A percentile compares a stretch with the other conserved stretches of the same genome.
These are phyloP conservation scores for Lipotes vexillifer DNA, from an alignment of 2,113 vertebrate species.

Conservation along the genomic window DNA sequence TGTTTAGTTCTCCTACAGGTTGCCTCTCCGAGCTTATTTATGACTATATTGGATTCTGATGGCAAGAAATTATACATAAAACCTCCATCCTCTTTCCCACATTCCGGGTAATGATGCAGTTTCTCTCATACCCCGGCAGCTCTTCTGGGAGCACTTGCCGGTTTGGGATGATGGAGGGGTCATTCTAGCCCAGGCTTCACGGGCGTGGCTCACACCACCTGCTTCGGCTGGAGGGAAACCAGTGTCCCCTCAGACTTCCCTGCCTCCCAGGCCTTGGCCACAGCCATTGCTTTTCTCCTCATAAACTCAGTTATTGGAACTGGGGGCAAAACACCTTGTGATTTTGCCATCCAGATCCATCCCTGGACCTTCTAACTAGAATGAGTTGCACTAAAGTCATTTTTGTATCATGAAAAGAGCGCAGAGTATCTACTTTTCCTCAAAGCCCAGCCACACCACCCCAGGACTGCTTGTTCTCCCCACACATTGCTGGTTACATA, in stretches of 20 bases:
- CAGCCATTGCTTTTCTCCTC: neutral
- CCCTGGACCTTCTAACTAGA: too few species aligned
- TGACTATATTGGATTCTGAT: neutral
- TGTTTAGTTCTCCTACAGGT: neutral
- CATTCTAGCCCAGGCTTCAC: fast-evolving
- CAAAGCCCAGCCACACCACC: neutral
- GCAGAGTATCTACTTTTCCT: neutral
- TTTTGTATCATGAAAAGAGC: neutral
- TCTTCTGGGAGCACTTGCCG: neutral
- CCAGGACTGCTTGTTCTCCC: neutral
- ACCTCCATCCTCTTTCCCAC: neutral
- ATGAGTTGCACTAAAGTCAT: neutral
- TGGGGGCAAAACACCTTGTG: neutral
- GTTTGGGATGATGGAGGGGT: neutral
- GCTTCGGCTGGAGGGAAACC: neutral
- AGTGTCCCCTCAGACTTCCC: neutral
- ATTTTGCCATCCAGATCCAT: neutral
- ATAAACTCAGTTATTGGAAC: neutral
- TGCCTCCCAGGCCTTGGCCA: neutral
- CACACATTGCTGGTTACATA: fast-evolving
- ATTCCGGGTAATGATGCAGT: neutral
- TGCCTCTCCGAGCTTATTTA: neutral
- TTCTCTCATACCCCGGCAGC: neutral
- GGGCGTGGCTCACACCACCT: neutral
- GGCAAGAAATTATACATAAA: neutral